Base-by-base conservation (phyloP, 2,113 vertebrate genomes). In the Hiodon alosoides region DNA sequence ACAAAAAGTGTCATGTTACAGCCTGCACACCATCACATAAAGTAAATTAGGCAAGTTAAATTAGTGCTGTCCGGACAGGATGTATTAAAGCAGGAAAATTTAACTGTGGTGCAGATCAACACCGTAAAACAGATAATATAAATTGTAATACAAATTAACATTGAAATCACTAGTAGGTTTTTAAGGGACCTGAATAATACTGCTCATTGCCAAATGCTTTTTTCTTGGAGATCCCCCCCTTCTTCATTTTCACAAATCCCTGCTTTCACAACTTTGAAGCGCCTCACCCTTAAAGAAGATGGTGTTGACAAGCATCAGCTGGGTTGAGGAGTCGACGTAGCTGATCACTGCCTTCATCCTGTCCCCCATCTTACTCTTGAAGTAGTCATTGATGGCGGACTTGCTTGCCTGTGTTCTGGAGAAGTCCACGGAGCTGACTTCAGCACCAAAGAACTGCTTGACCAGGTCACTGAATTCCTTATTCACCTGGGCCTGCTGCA, bases 201-300 rank as follows among this genome's bases (percentile, higher is more conserved):
- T 50, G 46, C 65, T n/a, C 5, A 11, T 13, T 7, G 11, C 66
- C 47, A 67, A 17, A 16, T 70, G 31, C 58, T 59, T 14, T 47
- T 61, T 16, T n/a, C 16, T 13, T n/a, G 6, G 59, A 3, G 13
- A 61, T 9, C 13, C 13, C 10, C 14, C 14, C 14, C 61, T 47
- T 47, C 7, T 7, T 4, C 31, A 48, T 16, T 4, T 48, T 47
- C 64, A 8, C 31, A 31, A 31, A 31, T 31, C 61, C 5, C 16
- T 6, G 61, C n/a, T 8, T 31, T 66, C 16, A 48, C 4, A 6
- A 2, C n/a, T 7, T 16, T 9, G 4, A 59, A 9, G 53, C 68
- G 77, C 0, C 75, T 85, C 90, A 96, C 95, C 91, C 89, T 89
- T 88, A 82, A 93, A 94, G 58, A 85, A 71, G 48, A 92, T 74